Conservation (phyloP, 2,797 vertebrate genomes). For the Xiphorhynchus erythropygius region DNA sequence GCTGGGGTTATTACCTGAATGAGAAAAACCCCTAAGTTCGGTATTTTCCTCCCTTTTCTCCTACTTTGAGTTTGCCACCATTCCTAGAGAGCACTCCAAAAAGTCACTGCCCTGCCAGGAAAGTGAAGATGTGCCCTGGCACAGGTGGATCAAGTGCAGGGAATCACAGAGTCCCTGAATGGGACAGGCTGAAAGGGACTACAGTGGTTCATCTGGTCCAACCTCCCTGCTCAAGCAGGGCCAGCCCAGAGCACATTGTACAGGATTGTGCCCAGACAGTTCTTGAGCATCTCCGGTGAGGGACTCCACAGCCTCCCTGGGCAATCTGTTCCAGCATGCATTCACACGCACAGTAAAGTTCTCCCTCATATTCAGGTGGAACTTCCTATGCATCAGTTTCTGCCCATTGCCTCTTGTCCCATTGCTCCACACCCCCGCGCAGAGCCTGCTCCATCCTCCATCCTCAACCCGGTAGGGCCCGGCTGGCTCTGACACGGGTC, state of each 20-base stretch:
- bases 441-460: background rate
- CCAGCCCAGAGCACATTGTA: background rate
- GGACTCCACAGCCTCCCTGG: background rate
- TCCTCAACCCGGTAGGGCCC: background rate
- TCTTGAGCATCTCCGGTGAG: background rate
- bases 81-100: background rate
- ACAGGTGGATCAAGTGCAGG: rapidly evolving
- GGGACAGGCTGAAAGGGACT: background rate
- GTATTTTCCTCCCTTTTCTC: background rate
- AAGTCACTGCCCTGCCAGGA: background rate
- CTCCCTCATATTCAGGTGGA: background rate
- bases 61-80: background rate
- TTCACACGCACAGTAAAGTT: background rate
- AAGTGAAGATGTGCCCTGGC: rapidly evolving
- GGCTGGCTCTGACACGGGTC: background rate
- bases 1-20: background rate
- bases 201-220: background rate
- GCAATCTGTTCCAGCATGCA: background rate
- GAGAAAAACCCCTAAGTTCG: background rate
- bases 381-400: background rate
- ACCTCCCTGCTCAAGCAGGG: background rate
- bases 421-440: background rate
- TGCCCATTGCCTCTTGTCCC: background rate
- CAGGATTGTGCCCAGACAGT: background rate
- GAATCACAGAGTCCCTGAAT: background rate